Evolutionary conservation across 2,888 invertebrate genomes (phyloP).

Genomic region (Caenorhabditis angaria): DNA sequence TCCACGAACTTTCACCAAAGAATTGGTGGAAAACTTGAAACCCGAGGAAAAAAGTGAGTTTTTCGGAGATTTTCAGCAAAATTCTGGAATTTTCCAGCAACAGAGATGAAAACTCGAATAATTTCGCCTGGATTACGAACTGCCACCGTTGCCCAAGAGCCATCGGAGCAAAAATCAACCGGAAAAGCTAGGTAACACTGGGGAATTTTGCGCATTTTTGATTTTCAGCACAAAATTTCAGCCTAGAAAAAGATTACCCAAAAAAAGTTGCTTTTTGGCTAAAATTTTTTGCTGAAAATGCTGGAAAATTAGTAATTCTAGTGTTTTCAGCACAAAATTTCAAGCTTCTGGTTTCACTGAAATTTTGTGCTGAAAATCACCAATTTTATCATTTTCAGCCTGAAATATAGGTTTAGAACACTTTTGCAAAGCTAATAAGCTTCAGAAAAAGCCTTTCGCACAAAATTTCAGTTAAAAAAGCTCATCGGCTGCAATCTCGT

Average conservation of each 20-base stretch:
- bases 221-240: background rate
- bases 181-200: background rate
- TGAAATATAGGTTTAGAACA: background rate
- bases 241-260: background rate
- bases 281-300: too few species aligned
- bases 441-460: background rate
- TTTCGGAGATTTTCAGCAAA: background rate
- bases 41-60: conserved; percentile 1
- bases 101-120: background rate
- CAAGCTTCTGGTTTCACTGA: too few species aligned
- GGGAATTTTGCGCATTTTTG: background rate
- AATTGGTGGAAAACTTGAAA: conserved; percentile 14
- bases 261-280: too few species aligned
- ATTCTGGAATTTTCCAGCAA: background rate
- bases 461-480: background rate
- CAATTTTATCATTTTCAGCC: background rate
- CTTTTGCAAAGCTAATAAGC: background rate
- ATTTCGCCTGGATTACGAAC: background rate
- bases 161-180: background rate
- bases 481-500: too few species aligned
- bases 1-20: conserved; percentile 30
- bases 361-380: too few species aligned
- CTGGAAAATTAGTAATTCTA: too few species aligned
- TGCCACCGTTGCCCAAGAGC: background rate
- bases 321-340: too few species aligned